A percentile compares a stretch with the other conserved stretches of the same genome.
These are phyloP conservation scores for Microtus obscurus DNA, from an alignment of 2,797 vertebrate species.

Conservation along the genomic window DNA sequence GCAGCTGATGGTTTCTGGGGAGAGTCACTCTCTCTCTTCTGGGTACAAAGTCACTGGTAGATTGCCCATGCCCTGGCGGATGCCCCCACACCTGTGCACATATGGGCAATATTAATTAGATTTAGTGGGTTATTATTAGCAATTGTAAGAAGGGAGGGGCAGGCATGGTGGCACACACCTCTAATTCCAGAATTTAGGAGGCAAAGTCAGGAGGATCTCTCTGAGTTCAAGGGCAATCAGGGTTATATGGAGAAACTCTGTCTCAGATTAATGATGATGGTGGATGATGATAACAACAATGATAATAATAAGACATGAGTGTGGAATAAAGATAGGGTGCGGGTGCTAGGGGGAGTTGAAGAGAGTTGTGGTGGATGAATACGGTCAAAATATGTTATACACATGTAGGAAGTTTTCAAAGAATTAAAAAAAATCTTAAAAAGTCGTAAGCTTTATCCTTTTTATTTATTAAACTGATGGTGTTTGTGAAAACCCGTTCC, in stretches of 20 bases:
- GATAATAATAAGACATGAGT: neutral
- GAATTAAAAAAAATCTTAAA: neutral
- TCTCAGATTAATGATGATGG: neutral
- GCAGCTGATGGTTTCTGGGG: neutral
- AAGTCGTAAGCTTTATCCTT: neutral
- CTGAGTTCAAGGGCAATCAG: neutral
- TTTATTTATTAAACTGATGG: neutral
- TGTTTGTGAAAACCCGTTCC: neutral
- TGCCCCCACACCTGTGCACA: neutral
- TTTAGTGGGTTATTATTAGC: neutral
- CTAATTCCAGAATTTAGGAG: neutral
- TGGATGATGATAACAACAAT: no score
- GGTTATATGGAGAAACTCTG: neutral
- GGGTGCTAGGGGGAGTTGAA: neutral
- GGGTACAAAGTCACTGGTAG: neutral
- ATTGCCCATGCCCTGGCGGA: neutral
- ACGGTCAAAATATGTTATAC: neutral
- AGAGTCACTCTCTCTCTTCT: neutral
- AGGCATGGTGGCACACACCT: neutral
- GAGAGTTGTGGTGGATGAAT: neutral
- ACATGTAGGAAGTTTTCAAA: neutral
- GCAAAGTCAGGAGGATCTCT: neutral
- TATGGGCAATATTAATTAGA: neutral
- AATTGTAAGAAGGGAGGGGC: neutral
- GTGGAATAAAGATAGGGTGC: neutral